A percentile compares a stretch with the other conserved stretches of the same genome.
Conservation (phyloP, 1,140 invertebrate species). For the Rhopalosiphum maidis region DNA sequence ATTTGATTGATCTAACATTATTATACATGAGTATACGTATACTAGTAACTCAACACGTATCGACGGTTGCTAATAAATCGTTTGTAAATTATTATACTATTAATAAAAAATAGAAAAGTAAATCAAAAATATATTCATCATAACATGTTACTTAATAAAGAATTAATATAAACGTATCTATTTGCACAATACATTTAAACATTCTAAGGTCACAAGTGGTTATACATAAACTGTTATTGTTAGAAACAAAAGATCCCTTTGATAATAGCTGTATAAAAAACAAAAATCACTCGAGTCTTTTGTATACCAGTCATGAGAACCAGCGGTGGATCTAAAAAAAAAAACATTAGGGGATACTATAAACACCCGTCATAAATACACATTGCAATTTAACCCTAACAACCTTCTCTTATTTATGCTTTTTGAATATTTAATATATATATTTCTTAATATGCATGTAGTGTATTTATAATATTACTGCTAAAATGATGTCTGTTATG, state of each 20-base stretch:
- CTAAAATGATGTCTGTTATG: background rate
- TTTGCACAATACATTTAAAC: background rate
- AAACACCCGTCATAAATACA: constrained; percentile 33
- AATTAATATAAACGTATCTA: background rate
- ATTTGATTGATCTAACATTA: background rate
- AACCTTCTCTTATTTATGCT: background rate
- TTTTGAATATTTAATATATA: background rate
- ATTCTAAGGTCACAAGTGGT: background rate
- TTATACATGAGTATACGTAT: no score
- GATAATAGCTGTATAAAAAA: constrained; percentile 20
- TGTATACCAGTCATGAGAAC: constrained; percentile 1
- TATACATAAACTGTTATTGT: background rate
- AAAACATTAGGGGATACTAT: constrained; percentile 23
- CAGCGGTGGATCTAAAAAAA: background rate
- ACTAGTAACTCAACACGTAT: background rate
- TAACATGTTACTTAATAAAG: background rate
- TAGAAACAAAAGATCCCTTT: constrained; percentile 30
- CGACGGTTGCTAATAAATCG: background rate
- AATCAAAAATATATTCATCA: background rate
- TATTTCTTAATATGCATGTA: background rate
- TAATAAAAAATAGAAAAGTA: background rate
- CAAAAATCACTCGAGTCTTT: constrained; percentile 43
- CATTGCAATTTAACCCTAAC: constrained; percentile 28
- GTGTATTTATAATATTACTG: background rate
- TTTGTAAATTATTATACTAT: background rate